phyloP scores from a whole-genome alignment of 1,140 invertebrate genomes.

The Amyelois transitella region DNA sequence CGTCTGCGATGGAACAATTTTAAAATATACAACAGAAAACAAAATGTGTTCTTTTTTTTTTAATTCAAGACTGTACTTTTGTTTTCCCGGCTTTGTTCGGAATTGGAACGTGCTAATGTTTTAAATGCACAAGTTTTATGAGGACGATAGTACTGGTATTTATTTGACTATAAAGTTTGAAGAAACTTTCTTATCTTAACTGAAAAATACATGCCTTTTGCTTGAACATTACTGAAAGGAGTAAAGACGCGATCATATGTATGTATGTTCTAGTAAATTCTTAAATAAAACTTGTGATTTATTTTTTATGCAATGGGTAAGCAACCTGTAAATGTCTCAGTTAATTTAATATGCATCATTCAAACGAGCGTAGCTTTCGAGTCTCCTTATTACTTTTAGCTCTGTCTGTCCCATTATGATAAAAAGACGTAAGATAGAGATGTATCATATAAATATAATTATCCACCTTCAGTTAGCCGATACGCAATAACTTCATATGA shows the following conservation, averaged over 20 bases:
- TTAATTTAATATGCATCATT: no score
- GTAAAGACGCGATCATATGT: neutral
- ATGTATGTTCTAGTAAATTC: neutral
- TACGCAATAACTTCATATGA: no score
- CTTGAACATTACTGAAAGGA: neutral
- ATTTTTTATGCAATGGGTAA: no score
- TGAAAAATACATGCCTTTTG: neutral
- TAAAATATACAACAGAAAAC: constrained; percentile 20
- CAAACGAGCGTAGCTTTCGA: no score
- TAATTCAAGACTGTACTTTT: constrained; percentile 13
- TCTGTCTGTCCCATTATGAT: no score
- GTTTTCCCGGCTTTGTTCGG: neutral
- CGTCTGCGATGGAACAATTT: constrained; percentile 27
- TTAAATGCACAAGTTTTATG: neutral
- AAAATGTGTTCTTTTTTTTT: constrained; percentile 14
- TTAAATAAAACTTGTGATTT: no score
- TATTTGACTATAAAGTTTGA: neutral
- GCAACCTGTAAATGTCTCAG: no score
- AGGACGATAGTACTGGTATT: neutral
- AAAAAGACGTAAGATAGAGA: no score
- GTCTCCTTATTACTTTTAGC: no score
- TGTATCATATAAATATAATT: no score
- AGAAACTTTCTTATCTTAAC: neutral
- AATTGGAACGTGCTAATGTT: neutral
- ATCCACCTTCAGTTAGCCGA: no score